Base-by-base conservation (phyloP, 2,797 vertebrate species). In the Thaleichthys pacificus region DNA sequence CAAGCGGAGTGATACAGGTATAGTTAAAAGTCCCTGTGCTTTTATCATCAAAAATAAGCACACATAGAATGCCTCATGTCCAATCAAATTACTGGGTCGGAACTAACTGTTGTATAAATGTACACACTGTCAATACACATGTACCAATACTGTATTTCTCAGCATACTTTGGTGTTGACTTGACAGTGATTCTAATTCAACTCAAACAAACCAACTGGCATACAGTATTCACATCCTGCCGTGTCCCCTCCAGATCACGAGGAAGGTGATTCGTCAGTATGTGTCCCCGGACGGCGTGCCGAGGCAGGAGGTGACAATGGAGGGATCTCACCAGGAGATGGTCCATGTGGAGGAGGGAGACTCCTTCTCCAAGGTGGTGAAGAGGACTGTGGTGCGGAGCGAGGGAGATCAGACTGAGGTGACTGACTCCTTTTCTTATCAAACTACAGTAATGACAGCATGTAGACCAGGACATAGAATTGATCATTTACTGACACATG, bases 191-290 rank as follows among this genome's bases (percentile, higher is more conserved):
- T 12, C 12, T 47, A 14, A 12, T 47, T 47, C 42, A 35, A 35
- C 32, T 35, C 32, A 35, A 35, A 35, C 32, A 47, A 12, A 3
- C 12, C 42, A 47, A 47, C 42, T 14, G 42, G 42, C 42, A 47
- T 14, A 47, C 42, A 47, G 9, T 3, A 21, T 26, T 38, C 3
- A 65, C 32, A 12, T 54, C 4, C 5, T 75, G 35, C 72, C 47
- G 4, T 21, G 26, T 71, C 19, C 47, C 28, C 0, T 68, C 66
- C 84, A 99, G 97, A 94, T 97, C 71, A 97, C 96, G 14, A 93
- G 97, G 73, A 99, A 95, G 87, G 93, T 99, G 82, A 96, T 98
- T 70, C 93, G 90, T 64, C 94, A 95, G 73, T 97, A 88, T 0
- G 77, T 95, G 49, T 95, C 95, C 65, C 80, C 95, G 3, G 97